Conservation (phyloP, 2,113 vertebrate species). For the Oreochromis spilurus region DNA sequence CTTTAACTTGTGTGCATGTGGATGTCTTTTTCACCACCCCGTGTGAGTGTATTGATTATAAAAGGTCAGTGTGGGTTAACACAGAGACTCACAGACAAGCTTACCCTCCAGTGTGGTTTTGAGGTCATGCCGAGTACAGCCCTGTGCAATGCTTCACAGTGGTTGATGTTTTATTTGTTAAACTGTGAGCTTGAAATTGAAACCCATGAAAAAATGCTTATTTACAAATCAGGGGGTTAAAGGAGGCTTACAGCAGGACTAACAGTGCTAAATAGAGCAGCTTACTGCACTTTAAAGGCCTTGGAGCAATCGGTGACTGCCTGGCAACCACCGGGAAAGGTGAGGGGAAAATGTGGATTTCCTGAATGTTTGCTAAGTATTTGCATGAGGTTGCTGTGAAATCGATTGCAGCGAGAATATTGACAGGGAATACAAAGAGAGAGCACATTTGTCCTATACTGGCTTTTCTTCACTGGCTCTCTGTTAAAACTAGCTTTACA, state of each 20-base stretch:
- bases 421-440: background rate
- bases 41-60: background rate
- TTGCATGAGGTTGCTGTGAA: background rate
- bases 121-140: slow-evolving; percentile 44
- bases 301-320: background rate
- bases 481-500: background rate
- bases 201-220: background rate
- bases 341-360: background rate
- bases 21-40: background rate
- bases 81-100: background rate
- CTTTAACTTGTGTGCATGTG: background rate
- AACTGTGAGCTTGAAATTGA: background rate
- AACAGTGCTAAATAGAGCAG: background rate
- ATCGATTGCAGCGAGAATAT: background rate
- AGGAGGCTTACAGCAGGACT: background rate
- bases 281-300: background rate
- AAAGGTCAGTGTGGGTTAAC: slow-evolving; percentile 1
- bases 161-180: slow-evolving; percentile 26
- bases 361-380: background rate
- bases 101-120: background rate
- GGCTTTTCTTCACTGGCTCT: background rate
- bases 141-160: background rate
- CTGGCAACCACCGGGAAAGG: background rate
- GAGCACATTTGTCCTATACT: background rate
- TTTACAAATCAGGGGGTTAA: background rate